These are phyloP conservation scores for Camptogramma bilineatum DNA, from an alignment of 2,888 invertebrate genomes.

Conservation along the genomic window DNA sequence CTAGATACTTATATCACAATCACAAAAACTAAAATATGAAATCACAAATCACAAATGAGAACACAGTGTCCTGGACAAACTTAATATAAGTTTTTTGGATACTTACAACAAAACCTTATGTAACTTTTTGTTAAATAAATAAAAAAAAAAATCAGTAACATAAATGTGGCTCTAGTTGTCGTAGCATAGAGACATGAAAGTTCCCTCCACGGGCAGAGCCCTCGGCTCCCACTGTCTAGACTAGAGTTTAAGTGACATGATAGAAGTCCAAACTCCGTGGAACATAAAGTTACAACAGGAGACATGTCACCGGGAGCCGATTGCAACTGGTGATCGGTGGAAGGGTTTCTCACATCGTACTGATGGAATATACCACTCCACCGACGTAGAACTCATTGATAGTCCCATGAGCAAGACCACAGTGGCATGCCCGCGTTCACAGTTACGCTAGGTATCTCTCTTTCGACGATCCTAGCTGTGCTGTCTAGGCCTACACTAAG, in stretches of 20 bases:
- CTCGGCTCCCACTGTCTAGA: constrained; percentile 79
- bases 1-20: not conserved
- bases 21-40: too few relatives aligned
- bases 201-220: constrained; percentile 88
- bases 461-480: constrained; percentile 89
- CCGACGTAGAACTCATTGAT: constrained; percentile 91
- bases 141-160: too few relatives aligned
- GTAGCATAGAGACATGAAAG: constrained; percentile 90
- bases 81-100: too few relatives aligned
- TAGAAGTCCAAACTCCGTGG: constrained; percentile 87
- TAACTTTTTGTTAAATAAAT: too few relatives aligned
- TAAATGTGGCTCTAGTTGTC: constrained; percentile 83
- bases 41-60: too few relatives aligned
- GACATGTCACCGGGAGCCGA: constrained; percentile 86
- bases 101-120: too few relatives aligned
- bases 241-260: constrained; percentile 91
- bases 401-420: constrained; percentile 96
- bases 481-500: constrained; percentile 93
- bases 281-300: constrained; percentile 88
- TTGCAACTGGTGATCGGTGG: constrained; percentile 72
- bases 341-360: constrained; percentile 90
- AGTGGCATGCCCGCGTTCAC: constrained; percentile 85
- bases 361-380: constrained; percentile 89
- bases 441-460: constrained; percentile 85
- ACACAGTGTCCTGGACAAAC: too few relatives aligned